Evolutionary conservation across 2,797 vertebrate genomes (phyloP).

Genomic region (Gallirallus australis): DNA sequence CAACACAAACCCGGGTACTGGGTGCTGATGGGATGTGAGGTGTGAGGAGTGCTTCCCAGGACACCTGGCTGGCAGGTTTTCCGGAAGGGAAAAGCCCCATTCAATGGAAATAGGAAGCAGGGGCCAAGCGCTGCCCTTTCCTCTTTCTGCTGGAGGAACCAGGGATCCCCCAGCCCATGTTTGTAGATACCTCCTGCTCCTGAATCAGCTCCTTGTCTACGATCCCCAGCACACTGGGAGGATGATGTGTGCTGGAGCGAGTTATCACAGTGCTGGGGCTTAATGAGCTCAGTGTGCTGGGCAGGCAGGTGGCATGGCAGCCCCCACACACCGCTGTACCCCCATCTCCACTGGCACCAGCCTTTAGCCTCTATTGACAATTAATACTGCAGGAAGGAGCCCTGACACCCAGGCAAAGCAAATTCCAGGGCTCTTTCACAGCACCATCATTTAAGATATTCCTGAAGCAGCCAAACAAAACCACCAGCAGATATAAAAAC

Average conservation of each 20-base stretch:
- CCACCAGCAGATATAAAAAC: neutral
- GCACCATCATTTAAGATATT: neutral
- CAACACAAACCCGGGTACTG: neutral
- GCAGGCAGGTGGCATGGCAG: neutral
- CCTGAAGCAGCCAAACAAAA: neutral
- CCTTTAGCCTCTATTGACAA: neutral
- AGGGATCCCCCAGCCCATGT: fast-evolving
- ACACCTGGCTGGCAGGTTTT: neutral
- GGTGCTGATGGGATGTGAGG: neutral
- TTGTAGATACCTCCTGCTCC: neutral
- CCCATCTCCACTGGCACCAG: neutral
- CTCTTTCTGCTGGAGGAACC: neutral
- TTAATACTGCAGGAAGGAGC: neutral
- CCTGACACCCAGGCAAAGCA: neutral
- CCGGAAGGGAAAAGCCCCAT: neutral
- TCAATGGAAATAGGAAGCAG: neutral
- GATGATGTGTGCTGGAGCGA: neutral
- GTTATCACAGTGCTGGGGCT: neutral
- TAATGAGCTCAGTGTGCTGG: neutral
- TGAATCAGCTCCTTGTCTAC: neutral
- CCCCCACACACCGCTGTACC: fast-evolving
- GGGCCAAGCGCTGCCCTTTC: neutral
- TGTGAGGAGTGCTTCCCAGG: neutral
- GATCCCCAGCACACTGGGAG: neutral
- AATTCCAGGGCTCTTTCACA: neutral